phyloP scores from a whole-genome alignment of 2,113 vertebrate species.

The Nestor notabilis region DNA sequence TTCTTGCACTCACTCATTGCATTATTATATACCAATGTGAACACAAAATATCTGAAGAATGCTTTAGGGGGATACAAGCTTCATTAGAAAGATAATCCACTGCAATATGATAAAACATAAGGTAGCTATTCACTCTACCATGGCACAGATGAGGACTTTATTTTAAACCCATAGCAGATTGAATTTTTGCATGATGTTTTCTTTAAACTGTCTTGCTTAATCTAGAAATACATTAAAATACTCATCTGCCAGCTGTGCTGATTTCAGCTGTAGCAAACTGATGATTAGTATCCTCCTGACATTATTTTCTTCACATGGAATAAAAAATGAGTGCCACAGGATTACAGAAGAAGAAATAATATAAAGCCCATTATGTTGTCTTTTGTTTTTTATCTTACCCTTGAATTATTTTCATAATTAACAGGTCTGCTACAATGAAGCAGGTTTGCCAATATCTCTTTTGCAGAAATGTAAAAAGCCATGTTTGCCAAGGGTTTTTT shows the following conservation, averaged over 20 bases:
- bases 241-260: constrained; percentile 78
- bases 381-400: background rate
- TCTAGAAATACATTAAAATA: constrained; percentile 78
- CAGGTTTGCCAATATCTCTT: background rate
- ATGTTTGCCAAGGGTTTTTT: background rate
- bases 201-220: constrained; percentile 76
- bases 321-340: constrained; percentile 36
- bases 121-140: constrained; percentile 66
- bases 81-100: constrained; percentile 76
- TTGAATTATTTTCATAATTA: constrained; percentile 46
- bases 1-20: constrained; percentile 47
- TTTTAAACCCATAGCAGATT: constrained; percentile 74
- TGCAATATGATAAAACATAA: constrained; percentile 74
- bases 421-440: background rate
- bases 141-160: constrained; percentile 71
- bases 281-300: constrained; percentile 72
- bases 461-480: background rate
- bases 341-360: constrained; percentile 21
- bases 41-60: constrained; percentile 57
- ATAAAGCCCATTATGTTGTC: background rate
- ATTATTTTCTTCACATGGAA: constrained; percentile 67
- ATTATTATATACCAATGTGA: constrained; percentile 48
- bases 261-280: constrained; percentile 72
- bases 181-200: constrained; percentile 77
- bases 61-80: constrained; percentile 54